These are phyloP conservation scores for Zosterops borbonicus DNA, from an alignment of 2,113 vertebrate species.

Conservation along the genomic window DNA sequence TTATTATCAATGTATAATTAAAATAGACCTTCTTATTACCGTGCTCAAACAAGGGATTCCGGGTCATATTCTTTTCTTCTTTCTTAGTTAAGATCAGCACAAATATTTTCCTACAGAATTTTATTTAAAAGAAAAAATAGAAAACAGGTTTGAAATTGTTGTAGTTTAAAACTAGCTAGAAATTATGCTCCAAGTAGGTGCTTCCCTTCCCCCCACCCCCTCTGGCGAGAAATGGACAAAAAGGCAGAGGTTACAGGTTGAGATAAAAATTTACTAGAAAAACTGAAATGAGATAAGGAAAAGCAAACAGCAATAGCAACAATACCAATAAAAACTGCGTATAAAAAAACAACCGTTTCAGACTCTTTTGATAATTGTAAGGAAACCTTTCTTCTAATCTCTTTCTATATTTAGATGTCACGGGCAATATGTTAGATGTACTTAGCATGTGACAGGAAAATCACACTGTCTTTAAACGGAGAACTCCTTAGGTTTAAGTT, in stretches of 20 bases:
- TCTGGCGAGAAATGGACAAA: neutral
- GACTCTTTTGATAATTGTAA: neutral
- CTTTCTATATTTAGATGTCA: neutral
- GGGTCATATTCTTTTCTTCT: neutral
- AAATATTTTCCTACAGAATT: neutral
- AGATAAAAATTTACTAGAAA: neutral
- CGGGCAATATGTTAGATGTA: neutral
- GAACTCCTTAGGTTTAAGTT: neutral
- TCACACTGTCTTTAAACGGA: neutral
- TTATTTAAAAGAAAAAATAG: neutral
- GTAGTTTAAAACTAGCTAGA: neutral
- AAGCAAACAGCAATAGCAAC: neutral
- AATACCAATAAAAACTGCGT: neutral
- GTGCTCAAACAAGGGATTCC: neutral
- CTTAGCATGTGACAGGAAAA: neutral
- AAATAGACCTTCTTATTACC: neutral
- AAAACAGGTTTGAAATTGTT: neutral
- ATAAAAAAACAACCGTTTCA: neutral
- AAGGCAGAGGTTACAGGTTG: neutral
- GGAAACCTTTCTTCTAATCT: neutral
- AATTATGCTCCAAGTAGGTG: neutral
- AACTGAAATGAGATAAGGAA: neutral
- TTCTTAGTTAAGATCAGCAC: neutral
- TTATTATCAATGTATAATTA: neutral
- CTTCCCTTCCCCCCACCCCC: neutral